These are phyloP conservation scores for Acanthosepion lycidas DNA, from an alignment of 2,888 invertebrate species.

Conservation along the genomic window DNA sequence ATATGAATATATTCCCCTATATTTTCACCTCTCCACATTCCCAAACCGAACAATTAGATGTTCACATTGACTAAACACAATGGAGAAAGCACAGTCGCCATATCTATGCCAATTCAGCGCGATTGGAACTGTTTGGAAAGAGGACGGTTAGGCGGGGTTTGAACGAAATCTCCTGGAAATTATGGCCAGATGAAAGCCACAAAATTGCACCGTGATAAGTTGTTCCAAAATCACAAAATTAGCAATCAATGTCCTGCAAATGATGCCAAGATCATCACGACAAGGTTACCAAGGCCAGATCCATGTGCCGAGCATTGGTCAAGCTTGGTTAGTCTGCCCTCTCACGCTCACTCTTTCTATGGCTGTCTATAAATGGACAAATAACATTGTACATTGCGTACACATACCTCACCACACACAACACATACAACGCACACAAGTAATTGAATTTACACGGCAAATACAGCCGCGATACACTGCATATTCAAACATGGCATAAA, in stretches of 20 bases:
- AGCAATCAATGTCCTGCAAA: neutral
- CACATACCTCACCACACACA: neutral
- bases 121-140: conserved; percentile 1
- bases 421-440: neutral
- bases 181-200: conserved; percentile 33
- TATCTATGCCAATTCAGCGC: neutral
- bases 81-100: neutral
- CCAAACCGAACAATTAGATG: neutral
- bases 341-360: neutral
- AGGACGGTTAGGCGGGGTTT: neutral
- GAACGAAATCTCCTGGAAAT: neutral
- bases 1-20: neutral
- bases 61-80: conserved; percentile 8
- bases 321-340: neutral
- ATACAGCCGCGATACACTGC: neutral
- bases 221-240: conserved; percentile 21
- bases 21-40: neutral
- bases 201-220: neutral
- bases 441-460: neutral
- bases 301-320: neutral
- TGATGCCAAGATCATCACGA: conserved; percentile 23
- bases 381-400: neutral
- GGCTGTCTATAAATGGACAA: neutral
- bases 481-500: conserved; percentile 13
- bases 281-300: neutral